Evolutionary conservation across 2,797 vertebrate species (phyloP).

Genomic region (Cyprinodon diabolis): DNA sequence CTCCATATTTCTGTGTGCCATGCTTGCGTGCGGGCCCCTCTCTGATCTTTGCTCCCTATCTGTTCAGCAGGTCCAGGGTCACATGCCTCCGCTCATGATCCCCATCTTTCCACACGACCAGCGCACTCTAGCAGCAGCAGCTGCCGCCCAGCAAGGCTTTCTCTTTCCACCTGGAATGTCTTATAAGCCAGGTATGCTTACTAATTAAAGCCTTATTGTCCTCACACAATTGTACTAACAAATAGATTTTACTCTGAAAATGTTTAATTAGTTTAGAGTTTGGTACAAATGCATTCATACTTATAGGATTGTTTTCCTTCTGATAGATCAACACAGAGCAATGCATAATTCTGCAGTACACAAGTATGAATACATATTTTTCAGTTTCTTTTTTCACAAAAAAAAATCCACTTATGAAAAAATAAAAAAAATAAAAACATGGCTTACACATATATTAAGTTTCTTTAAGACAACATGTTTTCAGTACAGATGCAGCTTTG

Average conservation of each 20-base stretch:
- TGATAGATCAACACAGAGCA: not conserved
- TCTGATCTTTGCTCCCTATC: slow-evolving; percentile 96
- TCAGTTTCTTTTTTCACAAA: not conserved
- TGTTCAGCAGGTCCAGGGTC: slow-evolving; percentile 99
- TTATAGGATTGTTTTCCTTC: not conserved
- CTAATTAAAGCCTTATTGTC: slow-evolving; percentile 31
- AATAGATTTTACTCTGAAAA: not conserved
- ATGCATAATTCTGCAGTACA: not conserved
- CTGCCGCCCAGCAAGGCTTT: slow-evolving; percentile 98
- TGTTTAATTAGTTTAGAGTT: not conserved
- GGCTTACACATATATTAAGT: not conserved
- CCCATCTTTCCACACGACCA: slow-evolving; percentile 99
- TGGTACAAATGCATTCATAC: not conserved
- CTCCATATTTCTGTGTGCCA: slow-evolving; percentile 67
- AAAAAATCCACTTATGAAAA: not conserved
- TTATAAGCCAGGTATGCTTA: slow-evolving; percentile 95
- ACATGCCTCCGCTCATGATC: slow-evolving; percentile 99
- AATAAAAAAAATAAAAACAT: not conserved
- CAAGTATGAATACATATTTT: not conserved
- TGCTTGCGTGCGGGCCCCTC: slow-evolving; percentile 74
- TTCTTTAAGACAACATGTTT: not conserved
- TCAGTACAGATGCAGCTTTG: not conserved
- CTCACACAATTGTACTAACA: not conserved
- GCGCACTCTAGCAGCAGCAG: slow-evolving; percentile 97
- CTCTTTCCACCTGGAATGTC: slow-evolving; percentile 98